These are phyloP conservation scores for Idaea aversata DNA, from an alignment of 2,888 invertebrate genomes.

Conservation along the genomic window DNA sequence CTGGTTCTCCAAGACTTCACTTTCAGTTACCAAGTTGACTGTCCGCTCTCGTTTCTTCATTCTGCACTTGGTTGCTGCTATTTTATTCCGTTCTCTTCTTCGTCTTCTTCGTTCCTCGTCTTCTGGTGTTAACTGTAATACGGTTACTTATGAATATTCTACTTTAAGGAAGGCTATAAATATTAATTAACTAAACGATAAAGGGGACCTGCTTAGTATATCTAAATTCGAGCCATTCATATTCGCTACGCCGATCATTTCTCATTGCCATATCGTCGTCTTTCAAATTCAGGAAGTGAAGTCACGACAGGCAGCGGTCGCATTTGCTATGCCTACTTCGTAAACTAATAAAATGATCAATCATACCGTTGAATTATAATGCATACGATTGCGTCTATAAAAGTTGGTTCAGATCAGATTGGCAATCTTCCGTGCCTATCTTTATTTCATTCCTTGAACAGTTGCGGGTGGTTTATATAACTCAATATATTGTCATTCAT, in stretches of 20 bases:
- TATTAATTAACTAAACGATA: slow-evolving; percentile 8
- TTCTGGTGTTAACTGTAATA: slow-evolving; percentile 89
- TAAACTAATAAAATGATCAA: slow-evolving; percentile 74
- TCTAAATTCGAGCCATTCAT: slow-evolving; percentile 25
- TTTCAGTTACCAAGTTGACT: slow-evolving; percentile 91
- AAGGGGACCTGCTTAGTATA: slow-evolving; percentile 7
- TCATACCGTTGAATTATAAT: slow-evolving; percentile 72
- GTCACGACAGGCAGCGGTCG: slow-evolving; percentile 53
- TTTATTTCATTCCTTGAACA: slow-evolving; percentile 29
- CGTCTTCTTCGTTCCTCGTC: slow-evolving; percentile 93
- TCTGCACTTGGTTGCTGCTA: slow-evolving; percentile 96
- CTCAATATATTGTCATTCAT: slow-evolving; percentile 22
- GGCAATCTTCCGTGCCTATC: slow-evolving; percentile 48
- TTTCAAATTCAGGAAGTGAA: slow-evolving; percentile 66
- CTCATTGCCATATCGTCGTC: slow-evolving; percentile 56
- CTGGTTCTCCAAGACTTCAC: slow-evolving; percentile 91
- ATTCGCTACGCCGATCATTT: slow-evolving; percentile 40
- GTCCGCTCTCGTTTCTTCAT: slow-evolving; percentile 96
- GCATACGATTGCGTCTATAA: slow-evolving; percentile 49
- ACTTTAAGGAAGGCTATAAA: background rate
- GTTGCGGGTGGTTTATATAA: slow-evolving; percentile 26
- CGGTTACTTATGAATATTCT: background rate
- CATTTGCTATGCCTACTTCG: slow-evolving; percentile 72
- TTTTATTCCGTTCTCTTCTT: slow-evolving; percentile 94
- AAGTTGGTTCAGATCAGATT: slow-evolving; percentile 60